Conservation (phyloP, 2,113 vertebrate species). For the Chlorodrepanis virens region DNA sequence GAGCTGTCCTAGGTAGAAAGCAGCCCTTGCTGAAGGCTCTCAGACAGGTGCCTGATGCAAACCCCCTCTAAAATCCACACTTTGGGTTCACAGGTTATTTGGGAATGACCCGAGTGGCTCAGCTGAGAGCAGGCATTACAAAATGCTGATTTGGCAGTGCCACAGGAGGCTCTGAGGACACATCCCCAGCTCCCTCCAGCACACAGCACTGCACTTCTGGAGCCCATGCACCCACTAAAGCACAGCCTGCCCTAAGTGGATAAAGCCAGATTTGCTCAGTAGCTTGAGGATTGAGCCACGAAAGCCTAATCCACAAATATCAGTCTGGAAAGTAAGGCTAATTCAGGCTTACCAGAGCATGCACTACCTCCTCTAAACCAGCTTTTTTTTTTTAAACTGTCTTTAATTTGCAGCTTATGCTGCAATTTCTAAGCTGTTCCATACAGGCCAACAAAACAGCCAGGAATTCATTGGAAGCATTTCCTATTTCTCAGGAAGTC, state of each 20-base stretch:
- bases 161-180: background rate
- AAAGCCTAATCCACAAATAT: background rate
- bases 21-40: background rate
- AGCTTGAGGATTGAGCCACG: background rate
- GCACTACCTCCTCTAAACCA: background rate
- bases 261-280: background rate
- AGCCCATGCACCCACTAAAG: fast-evolving
- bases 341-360: background rate
- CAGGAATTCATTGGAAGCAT: background rate
- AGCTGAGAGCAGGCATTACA: background rate
- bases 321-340: background rate
- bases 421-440: background rate
- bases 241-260: background rate
- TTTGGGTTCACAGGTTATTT: background rate
- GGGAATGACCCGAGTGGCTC: background rate
- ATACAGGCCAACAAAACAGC: background rate
- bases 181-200: background rate
- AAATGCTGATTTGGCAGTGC: background rate
- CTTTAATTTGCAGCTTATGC: background rate
- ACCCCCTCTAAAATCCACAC: background rate
- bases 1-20: background rate
- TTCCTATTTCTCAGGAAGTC: background rate
- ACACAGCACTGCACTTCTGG: background rate
- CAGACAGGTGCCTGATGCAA: background rate
- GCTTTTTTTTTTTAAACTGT: background rate